A percentile compares a stretch with the other conserved stretches of the same genome.
Evolutionary conservation across 2,888 invertebrate species (phyloP).

Genomic region (Scaeva pyrastri): DNA sequence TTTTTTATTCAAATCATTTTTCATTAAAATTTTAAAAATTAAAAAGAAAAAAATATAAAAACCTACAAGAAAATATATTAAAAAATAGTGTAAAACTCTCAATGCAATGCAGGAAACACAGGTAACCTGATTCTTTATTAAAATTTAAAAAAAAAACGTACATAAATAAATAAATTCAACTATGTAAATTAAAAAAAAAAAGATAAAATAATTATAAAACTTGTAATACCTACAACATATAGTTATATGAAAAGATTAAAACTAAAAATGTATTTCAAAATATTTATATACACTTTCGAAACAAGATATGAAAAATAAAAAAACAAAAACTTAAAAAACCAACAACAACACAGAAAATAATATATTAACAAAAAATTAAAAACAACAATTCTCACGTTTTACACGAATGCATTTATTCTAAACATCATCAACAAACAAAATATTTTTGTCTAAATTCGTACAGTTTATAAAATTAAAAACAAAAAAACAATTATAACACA

Average conservation of each 20-base stretch:
- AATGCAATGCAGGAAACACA: slow-evolving; percentile 72
- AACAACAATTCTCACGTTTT: slow-evolving; percentile 68
- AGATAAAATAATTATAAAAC: slow-evolving; percentile 52
- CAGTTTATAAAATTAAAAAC: slow-evolving; percentile 26
- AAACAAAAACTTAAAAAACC: slow-evolving; percentile 51
- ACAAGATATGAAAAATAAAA: slow-evolving; percentile 61
- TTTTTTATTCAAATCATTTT: not conserved
- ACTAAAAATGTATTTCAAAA: slow-evolving; percentile 69
- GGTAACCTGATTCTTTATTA: slow-evolving; percentile 71
- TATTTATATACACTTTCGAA: slow-evolving; percentile 75
- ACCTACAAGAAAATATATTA: slow-evolving; percentile 1
- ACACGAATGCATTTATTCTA: slow-evolving; percentile 75
- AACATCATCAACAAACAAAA: slow-evolving; percentile 40
- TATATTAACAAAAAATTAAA: no score
- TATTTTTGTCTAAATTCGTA: slow-evolving; percentile 69
- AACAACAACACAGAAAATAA: slow-evolving; percentile 40
- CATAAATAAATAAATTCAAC: slow-evolving; percentile 34
- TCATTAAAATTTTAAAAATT: slow-evolving; percentile 12
- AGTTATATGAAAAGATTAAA: slow-evolving; percentile 64
- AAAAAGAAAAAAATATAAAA: slow-evolving; percentile 26
- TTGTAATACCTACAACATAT: slow-evolving; percentile 70
- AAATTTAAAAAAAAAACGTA: no score
- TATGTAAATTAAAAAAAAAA: slow-evolving; percentile 42
- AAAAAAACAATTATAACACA: slow-evolving; percentile 11
- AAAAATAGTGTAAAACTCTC: slow-evolving; percentile 55